Conservation (phyloP, 2,888 invertebrate species). For the Anthophora plumipes region DNA sequence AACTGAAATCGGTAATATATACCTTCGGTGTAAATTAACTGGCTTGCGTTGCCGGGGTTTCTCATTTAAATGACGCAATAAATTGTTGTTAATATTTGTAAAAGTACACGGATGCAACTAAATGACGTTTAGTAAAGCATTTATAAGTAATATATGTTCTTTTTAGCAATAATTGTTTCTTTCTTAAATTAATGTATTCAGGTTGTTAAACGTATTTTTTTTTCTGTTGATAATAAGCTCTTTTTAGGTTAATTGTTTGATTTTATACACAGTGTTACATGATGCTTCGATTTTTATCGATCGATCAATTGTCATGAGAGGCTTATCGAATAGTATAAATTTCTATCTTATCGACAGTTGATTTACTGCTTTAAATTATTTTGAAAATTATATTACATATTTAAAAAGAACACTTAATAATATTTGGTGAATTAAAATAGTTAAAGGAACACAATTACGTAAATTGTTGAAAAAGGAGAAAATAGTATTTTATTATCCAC, state of each 20-base stretch:
- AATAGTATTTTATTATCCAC: no score
- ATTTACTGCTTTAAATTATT: neutral
- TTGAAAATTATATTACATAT: neutral
- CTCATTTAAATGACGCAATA: neutral
- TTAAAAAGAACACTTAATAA: neutral
- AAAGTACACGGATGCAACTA: no score
- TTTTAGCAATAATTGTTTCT: no score
- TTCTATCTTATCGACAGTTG: neutral
- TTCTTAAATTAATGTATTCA: no score
- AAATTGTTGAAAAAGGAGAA: no score
- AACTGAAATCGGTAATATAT: constrained; percentile 8
- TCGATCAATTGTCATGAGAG: neutral
- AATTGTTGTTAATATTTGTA: neutral
- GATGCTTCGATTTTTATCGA: neutral
- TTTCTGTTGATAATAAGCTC: no score
- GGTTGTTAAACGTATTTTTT: no score
- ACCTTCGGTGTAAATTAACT: neutral
- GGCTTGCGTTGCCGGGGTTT: neutral
- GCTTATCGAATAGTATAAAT: neutral
- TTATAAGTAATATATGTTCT: no score
- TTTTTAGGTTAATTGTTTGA: no score
- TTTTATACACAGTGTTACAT: no score
- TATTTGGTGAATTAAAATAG: neutral
- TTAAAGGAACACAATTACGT: no score
- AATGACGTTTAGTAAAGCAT: no score